phyloP scores from a whole-genome alignment of 2,888 invertebrate species.

The Mesopsocus fuscifrons region DNA sequence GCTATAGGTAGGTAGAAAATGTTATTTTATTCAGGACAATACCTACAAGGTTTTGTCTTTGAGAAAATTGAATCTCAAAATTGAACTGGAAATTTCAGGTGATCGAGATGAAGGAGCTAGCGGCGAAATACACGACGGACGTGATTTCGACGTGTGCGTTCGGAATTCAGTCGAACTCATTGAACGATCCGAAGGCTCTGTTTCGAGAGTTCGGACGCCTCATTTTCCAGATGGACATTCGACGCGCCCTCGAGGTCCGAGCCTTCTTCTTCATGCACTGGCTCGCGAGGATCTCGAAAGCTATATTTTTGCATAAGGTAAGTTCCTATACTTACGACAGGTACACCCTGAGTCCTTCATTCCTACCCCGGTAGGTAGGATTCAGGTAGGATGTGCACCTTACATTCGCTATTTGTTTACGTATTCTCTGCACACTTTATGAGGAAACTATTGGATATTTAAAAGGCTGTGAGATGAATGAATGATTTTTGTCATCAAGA shows the following conservation, averaged over 20 bases:
- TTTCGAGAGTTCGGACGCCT: conserved; percentile 15
- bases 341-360: too few species aligned
- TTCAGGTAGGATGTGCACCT: too few species aligned
- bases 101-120: conserved; percentile 14
- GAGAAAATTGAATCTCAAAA: not conserved
- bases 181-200: conserved; percentile 15
- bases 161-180: conserved; percentile 15
- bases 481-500: too few species aligned
- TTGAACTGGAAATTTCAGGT: not conserved
- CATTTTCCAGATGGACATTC: conserved; percentile 13
- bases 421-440: too few species aligned
- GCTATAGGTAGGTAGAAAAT: too few species aligned
- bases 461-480: too few species aligned
- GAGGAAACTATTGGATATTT: too few species aligned
- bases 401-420: too few species aligned
- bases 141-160: conserved; percentile 16
- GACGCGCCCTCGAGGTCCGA: conserved; percentile 13
- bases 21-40: too few species aligned
- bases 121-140: conserved; percentile 15
- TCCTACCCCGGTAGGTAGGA: too few species aligned
- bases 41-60: too few species aligned
- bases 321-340: too few species aligned
- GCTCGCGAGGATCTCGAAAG: conserved; percentile 9
- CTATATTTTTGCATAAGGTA: conserved; percentile 12
- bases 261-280: conserved; percentile 13